phyloP scores from a whole-genome alignment of 2,888 invertebrate species.

The Hypselothyrea guttata region DNA sequence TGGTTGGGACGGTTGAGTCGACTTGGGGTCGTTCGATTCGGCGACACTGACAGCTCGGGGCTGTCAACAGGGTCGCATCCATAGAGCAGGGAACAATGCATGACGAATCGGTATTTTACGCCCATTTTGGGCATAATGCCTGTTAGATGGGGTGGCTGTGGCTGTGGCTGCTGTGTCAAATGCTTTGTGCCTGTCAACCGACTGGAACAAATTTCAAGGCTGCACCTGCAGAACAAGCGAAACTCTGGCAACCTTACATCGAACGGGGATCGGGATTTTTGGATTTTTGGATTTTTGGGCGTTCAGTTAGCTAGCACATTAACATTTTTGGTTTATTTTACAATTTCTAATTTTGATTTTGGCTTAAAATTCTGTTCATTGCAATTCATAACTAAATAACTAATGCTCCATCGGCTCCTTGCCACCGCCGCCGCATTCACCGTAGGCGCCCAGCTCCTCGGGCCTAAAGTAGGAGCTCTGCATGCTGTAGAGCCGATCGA shows the following conservation, averaged over 20 bases:
- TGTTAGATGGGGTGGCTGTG: constrained; percentile 51
- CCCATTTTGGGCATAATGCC: constrained; percentile 64
- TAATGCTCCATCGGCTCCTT: constrained; percentile 77
- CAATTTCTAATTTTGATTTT: constrained; percentile 79
- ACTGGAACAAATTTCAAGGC: constrained; percentile 79
- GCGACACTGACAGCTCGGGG: constrained; percentile 46
- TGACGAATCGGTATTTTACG: constrained; percentile 82
- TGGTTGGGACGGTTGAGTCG: constrained; percentile 10
- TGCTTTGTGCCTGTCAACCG: constrained; percentile 81
- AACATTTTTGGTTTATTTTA: constrained; percentile 71
- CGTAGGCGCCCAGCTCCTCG: constrained; percentile 82
- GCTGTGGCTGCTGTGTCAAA: constrained; percentile 54
- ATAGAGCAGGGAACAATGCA: constrained; percentile 80
- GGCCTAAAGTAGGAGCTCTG: constrained; percentile 86
- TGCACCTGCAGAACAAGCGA: constrained; percentile 80
- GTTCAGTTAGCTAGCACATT: constrained; percentile 61
- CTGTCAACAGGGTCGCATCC: constrained; percentile 54
- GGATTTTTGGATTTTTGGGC: no score
- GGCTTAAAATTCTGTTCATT: constrained; percentile 56
- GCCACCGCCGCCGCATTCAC: constrained; percentile 66
- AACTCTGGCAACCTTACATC: constrained; percentile 45
- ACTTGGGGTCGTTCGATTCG: constrained; percentile 26
- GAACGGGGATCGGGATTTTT: no score
- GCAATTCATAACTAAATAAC: constrained; percentile 4
- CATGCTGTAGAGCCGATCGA: constrained; percentile 86